These are phyloP conservation scores for Drosophila phalerata DNA, from an alignment of 2,888 invertebrate genomes.

Conservation along the genomic window DNA sequence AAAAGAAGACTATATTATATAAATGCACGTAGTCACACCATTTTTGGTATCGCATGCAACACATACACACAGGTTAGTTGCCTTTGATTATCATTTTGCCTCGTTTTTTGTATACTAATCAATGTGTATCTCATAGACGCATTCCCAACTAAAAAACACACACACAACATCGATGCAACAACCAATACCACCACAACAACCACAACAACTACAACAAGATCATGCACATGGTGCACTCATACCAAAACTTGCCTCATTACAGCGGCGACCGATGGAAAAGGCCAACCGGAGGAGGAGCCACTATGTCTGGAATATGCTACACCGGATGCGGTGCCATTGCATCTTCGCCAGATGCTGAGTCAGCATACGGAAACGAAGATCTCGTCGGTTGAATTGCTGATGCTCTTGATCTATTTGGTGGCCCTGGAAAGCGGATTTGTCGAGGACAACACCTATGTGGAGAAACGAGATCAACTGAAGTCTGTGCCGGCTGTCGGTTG, in stretches of 20 bases:
- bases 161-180: slow-evolving; percentile 40
- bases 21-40: slow-evolving; percentile 37
- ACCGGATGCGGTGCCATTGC: slow-evolving; percentile 71
- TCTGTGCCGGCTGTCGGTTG: slow-evolving; percentile 61
- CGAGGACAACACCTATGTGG: slow-evolving; percentile 52
- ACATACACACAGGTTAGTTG: slow-evolving; percentile 49
- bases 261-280: slow-evolving; percentile 20
- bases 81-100: slow-evolving; percentile 21
- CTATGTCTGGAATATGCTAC: slow-evolving; percentile 78
- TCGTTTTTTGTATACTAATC: slow-evolving; percentile 38
- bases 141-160: slow-evolving; percentile 28
- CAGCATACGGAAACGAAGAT: slow-evolving; percentile 18
- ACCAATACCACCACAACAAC: slow-evolving; percentile 14
- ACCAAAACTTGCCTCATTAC: slow-evolving; percentile 55
- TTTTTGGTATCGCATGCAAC: slow-evolving; percentile 43
- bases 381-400: slow-evolving; percentile 70
- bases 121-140: slow-evolving; percentile 47
- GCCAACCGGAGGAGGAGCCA: slow-evolving; percentile 16
- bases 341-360: slow-evolving; percentile 71
- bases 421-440: slow-evolving; percentile 83
- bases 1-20: slow-evolving; percentile 13
- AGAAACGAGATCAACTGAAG: slow-evolving; percentile 35
- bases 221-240: slow-evolving; percentile 33
- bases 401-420: slow-evolving; percentile 79
- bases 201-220: slow-evolving; percentile 20